Base-by-base conservation (phyloP, 2,797 vertebrate genomes). In the Pogoniulus pusillus region DNA sequence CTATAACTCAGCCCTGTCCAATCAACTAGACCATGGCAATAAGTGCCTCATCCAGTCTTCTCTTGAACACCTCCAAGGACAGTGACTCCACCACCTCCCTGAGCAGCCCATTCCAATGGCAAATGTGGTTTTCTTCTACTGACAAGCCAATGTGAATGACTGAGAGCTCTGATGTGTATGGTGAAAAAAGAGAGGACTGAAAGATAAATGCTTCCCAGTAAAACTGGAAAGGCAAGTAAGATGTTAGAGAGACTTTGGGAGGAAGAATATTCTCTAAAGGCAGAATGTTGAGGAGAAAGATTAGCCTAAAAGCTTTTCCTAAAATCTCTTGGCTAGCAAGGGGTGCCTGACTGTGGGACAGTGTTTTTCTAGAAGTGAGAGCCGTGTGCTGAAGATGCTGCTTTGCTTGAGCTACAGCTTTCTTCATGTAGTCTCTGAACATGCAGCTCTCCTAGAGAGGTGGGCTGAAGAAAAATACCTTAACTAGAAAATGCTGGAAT, bases 291-390 rank as follows among this genome's bases (percentile, higher is more conserved):
- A 53, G 24, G 18, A 70, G 16, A 70, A 75, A 7, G 23, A 65
- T 59, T 63, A 3, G 57, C 43, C 32, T 86, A 39, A 77, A 83
- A 15, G 47, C 60, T 78, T 47, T 15, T 76, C 20, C 16, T 82
- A 17, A 64, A 29, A 51, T 74, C 78, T 87, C 19, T n/a, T 72
- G 41, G 23, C 35, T 29, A 82, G 19, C 4, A 26, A 11, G 9
- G 19, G 4, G 3, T 49, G 37, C 20, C 74, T 32, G 51, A 22
- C 16, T 22, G 45, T 1, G 1, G 9, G 30, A 8, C 10, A 32
- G 10, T 7, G 0, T 0, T 54, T 45, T 78, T 57, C 69, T 34
- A 12, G 9, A 59, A 35, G 16, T n/a, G n/a, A n/a, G n/a, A n/a
- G n/a, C n/a, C n/a, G n/a, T 4, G 1, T 58, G 41, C 35, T 78